Percentiles rank a stretch among this genome's conserved stretches.
Conservation (phyloP, 2,797 vertebrate species). For the Melanotaenia trifasciata region DNA sequence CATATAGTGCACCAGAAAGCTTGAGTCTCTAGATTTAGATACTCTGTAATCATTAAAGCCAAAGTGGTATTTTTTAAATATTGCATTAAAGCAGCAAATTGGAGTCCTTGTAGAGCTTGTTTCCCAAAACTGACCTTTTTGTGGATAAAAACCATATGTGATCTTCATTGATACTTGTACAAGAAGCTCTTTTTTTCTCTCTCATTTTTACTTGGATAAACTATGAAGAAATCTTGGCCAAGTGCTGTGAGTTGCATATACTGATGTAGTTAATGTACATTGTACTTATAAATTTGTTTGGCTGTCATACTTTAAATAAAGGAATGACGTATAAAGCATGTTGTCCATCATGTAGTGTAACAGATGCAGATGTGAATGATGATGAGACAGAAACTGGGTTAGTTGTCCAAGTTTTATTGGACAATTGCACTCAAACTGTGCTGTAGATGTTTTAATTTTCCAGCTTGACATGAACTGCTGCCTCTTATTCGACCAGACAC, state of each 20-base stretch:
- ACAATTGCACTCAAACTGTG: neutral
- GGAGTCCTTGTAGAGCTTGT: neutral
- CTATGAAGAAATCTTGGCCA: neutral
- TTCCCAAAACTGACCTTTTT: neutral
- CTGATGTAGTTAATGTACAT: neutral
- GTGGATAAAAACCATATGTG: constrained; percentile 22
- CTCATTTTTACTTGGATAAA: neutral
- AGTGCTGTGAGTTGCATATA: neutral
- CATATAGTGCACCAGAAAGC: constrained; percentile 1
- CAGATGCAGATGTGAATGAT: neutral
- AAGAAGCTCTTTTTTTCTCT: neutral
- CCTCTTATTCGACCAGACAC: neutral
- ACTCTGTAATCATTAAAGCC: constrained; percentile 4
- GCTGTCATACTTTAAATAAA: constrained; percentile 7
- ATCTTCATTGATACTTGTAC: neutral
- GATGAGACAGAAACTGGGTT: constrained; percentile 9
- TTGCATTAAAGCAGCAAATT: neutral
- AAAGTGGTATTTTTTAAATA: neutral
- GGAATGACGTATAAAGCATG: neutral
- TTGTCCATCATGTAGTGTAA: too few relatives aligned
- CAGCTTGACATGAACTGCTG: neutral
- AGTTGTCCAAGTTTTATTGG: neutral
- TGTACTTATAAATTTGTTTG: constrained; percentile 21
- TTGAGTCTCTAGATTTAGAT: constrained; percentile 3
- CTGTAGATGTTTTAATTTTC: neutral